Conservation (phyloP, 2,113 vertebrate genomes). For the Psittacula cyanocephala region DNA sequence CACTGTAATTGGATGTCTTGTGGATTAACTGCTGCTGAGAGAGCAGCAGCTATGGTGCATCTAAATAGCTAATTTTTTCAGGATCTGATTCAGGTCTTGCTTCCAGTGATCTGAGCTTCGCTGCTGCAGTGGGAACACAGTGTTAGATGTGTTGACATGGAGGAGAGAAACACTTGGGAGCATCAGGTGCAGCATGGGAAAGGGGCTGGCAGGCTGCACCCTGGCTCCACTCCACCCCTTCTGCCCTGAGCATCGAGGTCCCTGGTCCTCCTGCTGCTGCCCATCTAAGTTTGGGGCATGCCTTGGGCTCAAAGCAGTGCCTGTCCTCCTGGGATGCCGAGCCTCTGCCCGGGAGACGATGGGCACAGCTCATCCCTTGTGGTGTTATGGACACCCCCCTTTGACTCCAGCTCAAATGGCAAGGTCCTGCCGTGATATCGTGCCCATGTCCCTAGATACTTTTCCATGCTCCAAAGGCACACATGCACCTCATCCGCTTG, state of each 20-base stretch:
- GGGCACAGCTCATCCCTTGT: fast-evolving
- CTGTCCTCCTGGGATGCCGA: neutral
- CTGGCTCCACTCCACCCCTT: neutral
- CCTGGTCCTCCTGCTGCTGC: neutral
- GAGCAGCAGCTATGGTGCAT: neutral
- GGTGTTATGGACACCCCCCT: fast-evolving
- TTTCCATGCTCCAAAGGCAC: neutral
- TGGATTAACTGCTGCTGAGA: neutral
- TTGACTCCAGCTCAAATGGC: neutral
- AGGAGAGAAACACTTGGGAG: slow-evolving; percentile 21
- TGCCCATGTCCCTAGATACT: neutral
- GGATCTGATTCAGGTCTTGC: slow-evolving; percentile 38
- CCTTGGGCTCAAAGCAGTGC: neutral
- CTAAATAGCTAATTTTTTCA: slow-evolving; percentile 8
- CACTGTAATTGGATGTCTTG: neutral
- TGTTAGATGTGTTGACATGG: slow-evolving; percentile 10
- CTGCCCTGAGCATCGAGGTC: neutral
- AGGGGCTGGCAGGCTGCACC: neutral
- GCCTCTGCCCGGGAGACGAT: neutral
- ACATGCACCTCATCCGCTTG: fast-evolving
- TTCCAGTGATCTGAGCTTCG: slow-evolving; percentile 14
- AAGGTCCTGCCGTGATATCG: neutral
- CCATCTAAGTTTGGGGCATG: neutral
- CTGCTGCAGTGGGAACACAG: neutral
- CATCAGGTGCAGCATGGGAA: neutral